These are phyloP conservation scores for Ciconia stormi DNA, from an alignment of 2,113 vertebrate genomes.

Conservation along the genomic window DNA sequence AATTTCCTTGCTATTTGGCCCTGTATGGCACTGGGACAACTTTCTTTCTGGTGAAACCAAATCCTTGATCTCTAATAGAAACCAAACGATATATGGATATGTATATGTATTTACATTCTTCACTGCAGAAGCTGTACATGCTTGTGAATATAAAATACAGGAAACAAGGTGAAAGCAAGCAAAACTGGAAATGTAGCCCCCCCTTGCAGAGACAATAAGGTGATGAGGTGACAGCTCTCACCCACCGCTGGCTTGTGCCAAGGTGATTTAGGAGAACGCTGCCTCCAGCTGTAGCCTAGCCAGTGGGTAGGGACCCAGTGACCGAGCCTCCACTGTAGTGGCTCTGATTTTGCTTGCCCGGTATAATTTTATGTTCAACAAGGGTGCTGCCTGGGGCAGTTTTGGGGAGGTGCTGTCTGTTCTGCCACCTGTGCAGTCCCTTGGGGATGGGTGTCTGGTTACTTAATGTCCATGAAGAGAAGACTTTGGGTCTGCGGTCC, in stretches of 20 bases:
- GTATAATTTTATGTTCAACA: neutral
- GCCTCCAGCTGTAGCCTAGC: neutral
- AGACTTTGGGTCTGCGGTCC: neutral
- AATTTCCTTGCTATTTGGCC: neutral
- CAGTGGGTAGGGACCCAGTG: neutral
- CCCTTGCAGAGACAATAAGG: neutral
- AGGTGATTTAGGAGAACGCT: neutral
- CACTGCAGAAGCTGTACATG: neutral
- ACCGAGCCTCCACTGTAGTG: neutral
- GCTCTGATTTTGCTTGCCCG: neutral
- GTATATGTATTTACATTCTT: neutral
- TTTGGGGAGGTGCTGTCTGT: neutral
- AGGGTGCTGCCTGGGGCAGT: neutral
- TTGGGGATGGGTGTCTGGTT: accelerated
- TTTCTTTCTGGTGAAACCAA: neutral
- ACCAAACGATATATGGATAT: neutral
- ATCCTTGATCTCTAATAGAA: neutral
- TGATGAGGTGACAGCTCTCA: neutral
- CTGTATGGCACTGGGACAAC: neutral
- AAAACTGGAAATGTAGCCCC: neutral
- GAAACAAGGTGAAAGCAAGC: neutral
- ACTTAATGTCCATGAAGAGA: neutral
- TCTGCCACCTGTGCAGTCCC: neutral
- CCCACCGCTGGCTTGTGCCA: accelerated
- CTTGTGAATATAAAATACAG: neutral